A percentile compares a stretch with the other conserved stretches of the same genome.
Evolutionary conservation across 2,797 vertebrate species (phyloP).

Genomic region (Gobionotothen gibberifrons): DNA sequence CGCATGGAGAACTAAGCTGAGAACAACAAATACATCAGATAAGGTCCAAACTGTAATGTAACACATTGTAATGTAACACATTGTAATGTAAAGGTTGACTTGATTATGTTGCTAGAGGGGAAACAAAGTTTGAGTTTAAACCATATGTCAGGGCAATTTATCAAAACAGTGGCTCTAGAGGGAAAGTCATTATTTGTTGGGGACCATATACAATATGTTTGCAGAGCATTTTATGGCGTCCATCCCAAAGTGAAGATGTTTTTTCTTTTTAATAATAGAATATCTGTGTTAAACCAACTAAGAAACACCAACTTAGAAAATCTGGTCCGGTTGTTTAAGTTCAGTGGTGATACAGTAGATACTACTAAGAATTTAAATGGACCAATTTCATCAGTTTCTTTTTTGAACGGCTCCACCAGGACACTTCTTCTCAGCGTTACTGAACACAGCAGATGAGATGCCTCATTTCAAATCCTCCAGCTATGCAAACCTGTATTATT

Average conservation of each 20-base stretch:
- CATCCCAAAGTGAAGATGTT: not conserved
- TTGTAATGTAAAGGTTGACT: not conserved
- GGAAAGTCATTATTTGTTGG: not conserved
- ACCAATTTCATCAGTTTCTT: not conserved
- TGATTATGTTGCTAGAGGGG: too few species aligned
- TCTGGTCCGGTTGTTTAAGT: not conserved
- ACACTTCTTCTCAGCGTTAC: not conserved
- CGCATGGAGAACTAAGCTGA: not conserved
- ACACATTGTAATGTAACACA: not conserved
- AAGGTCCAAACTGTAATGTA: not conserved
- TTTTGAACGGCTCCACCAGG: not conserved
- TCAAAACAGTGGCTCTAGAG: too few species aligned
- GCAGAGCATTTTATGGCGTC: not conserved
- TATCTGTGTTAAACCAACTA: not conserved
- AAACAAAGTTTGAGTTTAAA: too few species aligned
- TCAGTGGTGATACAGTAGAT: not conserved
- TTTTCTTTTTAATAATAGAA: not conserved
- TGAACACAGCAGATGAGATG: not conserved
- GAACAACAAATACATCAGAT: not conserved
- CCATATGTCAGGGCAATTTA: too few species aligned
- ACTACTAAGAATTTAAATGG: not conserved
- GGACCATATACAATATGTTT: not conserved
- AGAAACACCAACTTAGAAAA: not conserved
- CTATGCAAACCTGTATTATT: not conserved
- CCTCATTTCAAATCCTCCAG: slow-evolving; percentile 3